Base-by-base conservation (phyloP, 2,113 vertebrate species). In the Toxotes jaculatrix region DNA sequence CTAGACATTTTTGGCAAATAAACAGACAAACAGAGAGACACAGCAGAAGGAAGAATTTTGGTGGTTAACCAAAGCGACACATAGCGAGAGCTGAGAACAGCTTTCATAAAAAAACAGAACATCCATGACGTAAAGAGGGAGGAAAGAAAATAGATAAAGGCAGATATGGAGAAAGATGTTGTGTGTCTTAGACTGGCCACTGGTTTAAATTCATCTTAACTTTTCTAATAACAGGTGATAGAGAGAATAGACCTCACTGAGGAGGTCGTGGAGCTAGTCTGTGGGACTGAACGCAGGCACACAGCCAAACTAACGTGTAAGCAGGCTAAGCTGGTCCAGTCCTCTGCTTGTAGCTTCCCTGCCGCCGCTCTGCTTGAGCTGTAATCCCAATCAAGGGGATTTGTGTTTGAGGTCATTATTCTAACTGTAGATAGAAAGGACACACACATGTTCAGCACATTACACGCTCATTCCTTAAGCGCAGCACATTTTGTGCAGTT, bases 331-430 rank as follows among this genome's bases (percentile, higher is more conserved):
- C 72, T 14, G 23, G 65, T 72, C 40, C 51, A 23, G 61, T 59
- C 38, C 10, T 74, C 53, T 60, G 45, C 31, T 59, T 68, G 59
- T 81, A 36, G 75, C 71, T 66, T 60, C 38, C 68, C 66, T 73
- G 68, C 56, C 2, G 17, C 87, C 69, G 66, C 80, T 74, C 69
- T 59, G 34, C 80, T 68, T 88, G 80, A 86, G 87, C 87, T 83
- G 47, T 93, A 92, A 94, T 93, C 89, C 90, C 78, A 86, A 89
- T 89, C 84, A 92, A 87, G 87, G 45, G 85, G 92, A 93, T 93
- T 93, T 92, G 69, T 85, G 61, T 80, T 79, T 82, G 89, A 92
- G 84, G 91, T 91, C 91, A 89, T 85, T 71, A 75, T 65, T 74
- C 43, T 82, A 19, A 60, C 61, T 78, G 45, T 31, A 67, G 45